Base-by-base conservation (phyloP, 2,888 invertebrate species). In the Pilophorus perplexus region DNA sequence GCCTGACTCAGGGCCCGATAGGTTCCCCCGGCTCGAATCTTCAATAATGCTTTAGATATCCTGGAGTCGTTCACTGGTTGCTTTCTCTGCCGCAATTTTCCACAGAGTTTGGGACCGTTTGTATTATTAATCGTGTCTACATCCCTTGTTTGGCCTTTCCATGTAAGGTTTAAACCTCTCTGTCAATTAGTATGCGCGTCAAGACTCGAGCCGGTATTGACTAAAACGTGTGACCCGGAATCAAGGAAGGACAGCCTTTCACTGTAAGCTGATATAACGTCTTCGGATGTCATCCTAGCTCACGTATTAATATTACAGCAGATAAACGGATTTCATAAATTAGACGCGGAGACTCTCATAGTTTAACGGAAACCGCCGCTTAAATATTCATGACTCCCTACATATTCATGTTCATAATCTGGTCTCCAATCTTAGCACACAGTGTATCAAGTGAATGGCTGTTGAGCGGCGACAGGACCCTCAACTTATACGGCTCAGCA, bases 261-360 rank as follows among this genome's bases (percentile, higher is more conserved):
- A 46, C 2, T 46, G 46, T 46, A 46, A 46, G 25, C 46, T 23
- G 46, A 46, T 46, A 46, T 46, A 46, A 46, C 14, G 46, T 46
- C 46, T 23, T 14, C 14, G 10, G 25, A n/a, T 46, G 46, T 28
- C 52, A 52, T 52, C 52, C 52, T 52, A 28, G 52, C 52, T 59
- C 59, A 42, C 23, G 59, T 16, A 59, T 42, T 42, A 59, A 59
- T 59, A 42, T 40, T 42, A 59, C 38, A 62, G 62, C 48, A 62
- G 62, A 62, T 62, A 62, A 62, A 62, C 62, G 62, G 62, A 62
- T 62, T 62, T 46, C 62, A 62, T 62, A 62, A 62, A 62, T 62
- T 62, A 62, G 22, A 59, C 40, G 59, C 18, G 42, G 27, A 25
- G 42, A 27, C 40, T 27, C 59, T 59, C 59, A 59, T 59, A 59